Percentiles rank a stretch among this genome's conserved stretches.
Conservation (phyloP, 2,888 invertebrate species). For the Aromia moschata region DNA sequence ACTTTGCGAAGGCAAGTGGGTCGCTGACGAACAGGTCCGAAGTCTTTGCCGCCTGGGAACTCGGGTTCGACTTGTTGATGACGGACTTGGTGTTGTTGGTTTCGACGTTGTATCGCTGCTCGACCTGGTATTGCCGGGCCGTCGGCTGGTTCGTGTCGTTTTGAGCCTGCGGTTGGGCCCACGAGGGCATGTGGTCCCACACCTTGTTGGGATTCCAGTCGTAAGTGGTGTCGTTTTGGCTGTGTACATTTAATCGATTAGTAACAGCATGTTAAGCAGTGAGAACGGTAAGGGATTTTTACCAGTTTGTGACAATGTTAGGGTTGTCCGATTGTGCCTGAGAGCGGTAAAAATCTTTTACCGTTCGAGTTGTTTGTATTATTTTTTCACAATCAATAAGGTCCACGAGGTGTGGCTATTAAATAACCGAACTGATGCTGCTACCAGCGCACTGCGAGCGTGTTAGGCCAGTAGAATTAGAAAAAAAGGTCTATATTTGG, state of each 20-base stretch:
- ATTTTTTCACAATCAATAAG: too few relatives aligned
- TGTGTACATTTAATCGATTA: slow-evolving; percentile 36
- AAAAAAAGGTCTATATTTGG: too few relatives aligned
- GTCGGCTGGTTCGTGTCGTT: slow-evolving; percentile 34
- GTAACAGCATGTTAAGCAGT: too few relatives aligned
- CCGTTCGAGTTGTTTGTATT: too few relatives aligned
- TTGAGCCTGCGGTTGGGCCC: slow-evolving; percentile 53
- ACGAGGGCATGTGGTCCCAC: slow-evolving; percentile 61
- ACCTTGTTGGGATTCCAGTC: slow-evolving; percentile 58
- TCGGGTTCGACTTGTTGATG: slow-evolving; percentile 52
- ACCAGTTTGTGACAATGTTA: too few relatives aligned
- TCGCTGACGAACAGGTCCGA: slow-evolving; percentile 51
- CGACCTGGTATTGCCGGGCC: slow-evolving; percentile 57
- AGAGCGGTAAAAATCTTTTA: too few relatives aligned
- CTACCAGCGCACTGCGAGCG: too few relatives aligned
- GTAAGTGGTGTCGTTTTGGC: slow-evolving; percentile 55
- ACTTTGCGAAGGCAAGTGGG: slow-evolving; percentile 52
- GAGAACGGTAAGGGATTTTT: too few relatives aligned
- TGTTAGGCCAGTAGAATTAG: too few relatives aligned
- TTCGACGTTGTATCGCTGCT: slow-evolving; percentile 60
- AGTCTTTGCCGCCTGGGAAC: slow-evolving; percentile 39
- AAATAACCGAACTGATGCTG: too few relatives aligned
- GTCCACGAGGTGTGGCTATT: too few relatives aligned
- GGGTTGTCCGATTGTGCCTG: too few relatives aligned
- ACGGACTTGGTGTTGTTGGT: slow-evolving; percentile 61